Percentiles rank a stretch among this genome's conserved stretches.
Evolutionary conservation across 2,888 invertebrate species (phyloP).

Genomic region (Cheilosia impressa): DNA sequence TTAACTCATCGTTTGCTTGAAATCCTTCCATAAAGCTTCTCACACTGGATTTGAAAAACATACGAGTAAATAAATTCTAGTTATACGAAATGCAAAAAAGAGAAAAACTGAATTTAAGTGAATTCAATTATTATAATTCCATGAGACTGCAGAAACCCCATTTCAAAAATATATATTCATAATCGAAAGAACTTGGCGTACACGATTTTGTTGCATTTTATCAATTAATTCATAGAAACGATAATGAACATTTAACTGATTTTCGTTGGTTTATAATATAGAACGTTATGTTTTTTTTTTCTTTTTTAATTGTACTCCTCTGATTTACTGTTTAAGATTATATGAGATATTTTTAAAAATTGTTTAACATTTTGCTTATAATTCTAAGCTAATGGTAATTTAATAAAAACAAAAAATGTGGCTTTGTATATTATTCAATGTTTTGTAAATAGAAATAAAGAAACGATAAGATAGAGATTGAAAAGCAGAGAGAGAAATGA

Average conservation of each 20-base stretch:
- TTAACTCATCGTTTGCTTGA: no score
- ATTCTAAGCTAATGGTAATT: conserved; percentile 54
- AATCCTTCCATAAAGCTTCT: conserved; percentile 19
- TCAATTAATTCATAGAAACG: conserved; percentile 34
- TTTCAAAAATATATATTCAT: conserved; percentile 38
- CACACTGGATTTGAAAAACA: conserved; percentile 16
- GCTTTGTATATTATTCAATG: conserved; percentile 72
- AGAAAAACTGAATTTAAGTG: conserved; percentile 15
- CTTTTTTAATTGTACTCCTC: conserved; percentile 31
- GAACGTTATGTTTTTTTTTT: not conserved
- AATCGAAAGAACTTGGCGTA: conserved; percentile 21
- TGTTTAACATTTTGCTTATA: conserved; percentile 10
- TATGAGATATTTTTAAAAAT: conserved; percentile 3
- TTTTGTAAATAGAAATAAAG: conserved; percentile 68
- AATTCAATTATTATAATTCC: conserved; percentile 43
- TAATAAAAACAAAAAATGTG: conserved; percentile 45
- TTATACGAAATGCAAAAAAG: conserved; percentile 11
- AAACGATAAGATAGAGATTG: conserved; percentile 40
- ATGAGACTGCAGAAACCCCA: conserved; percentile 71
- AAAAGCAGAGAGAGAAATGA: conserved; percentile 39
- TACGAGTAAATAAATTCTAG: conserved; percentile 2
- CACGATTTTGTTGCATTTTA: conserved; percentile 47
- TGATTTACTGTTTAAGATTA: conserved; percentile 39
- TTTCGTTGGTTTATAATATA: not conserved
- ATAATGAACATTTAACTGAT: conserved; percentile 1